phyloP scores from a whole-genome alignment of 2,797 vertebrate species.

The Oryzias dopingdopingensis region DNA sequence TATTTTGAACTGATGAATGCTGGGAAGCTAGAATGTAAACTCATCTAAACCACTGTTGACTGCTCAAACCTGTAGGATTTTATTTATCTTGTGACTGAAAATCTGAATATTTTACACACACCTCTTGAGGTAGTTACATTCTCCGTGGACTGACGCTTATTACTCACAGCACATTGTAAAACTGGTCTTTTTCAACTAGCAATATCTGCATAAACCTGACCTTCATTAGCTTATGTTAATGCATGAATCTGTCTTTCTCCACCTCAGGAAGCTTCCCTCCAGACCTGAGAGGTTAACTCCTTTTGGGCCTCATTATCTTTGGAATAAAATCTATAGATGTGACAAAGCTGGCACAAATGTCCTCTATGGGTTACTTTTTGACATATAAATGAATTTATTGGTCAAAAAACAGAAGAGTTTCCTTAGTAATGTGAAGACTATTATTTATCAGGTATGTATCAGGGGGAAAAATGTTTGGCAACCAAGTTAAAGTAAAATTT shows the following conservation, averaged over 20 bases:
- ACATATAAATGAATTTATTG: too few relatives aligned
- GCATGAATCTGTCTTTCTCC: conserved; percentile 23
- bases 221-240: conserved; percentile 74
- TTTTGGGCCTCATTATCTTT: conserved; percentile 35
- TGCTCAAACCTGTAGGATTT: too few relatives aligned
- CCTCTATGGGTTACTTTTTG: background rate
- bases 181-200: conserved; percentile 23
- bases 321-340: conserved; percentile 14
- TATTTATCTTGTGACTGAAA: too few relatives aligned
- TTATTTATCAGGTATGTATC: too few relatives aligned
- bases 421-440: too few relatives aligned
- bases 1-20: too few relatives aligned
- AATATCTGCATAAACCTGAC: conserved; percentile 36
- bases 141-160: conserved; percentile 7
- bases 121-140: background rate
- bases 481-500: conserved; percentile 34
- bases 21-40: background rate
- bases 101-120: too few relatives aligned
- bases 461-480: conserved; percentile 37
- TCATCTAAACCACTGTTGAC: too few relatives aligned
- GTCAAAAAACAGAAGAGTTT: too few relatives aligned
- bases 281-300: conserved; percentile 28
- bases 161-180: conserved; percentile 18
- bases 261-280: conserved; percentile 34
- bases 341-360: conserved; percentile 23